Conservation (phyloP, 2,888 invertebrate species). For the Blera fallax region DNA sequence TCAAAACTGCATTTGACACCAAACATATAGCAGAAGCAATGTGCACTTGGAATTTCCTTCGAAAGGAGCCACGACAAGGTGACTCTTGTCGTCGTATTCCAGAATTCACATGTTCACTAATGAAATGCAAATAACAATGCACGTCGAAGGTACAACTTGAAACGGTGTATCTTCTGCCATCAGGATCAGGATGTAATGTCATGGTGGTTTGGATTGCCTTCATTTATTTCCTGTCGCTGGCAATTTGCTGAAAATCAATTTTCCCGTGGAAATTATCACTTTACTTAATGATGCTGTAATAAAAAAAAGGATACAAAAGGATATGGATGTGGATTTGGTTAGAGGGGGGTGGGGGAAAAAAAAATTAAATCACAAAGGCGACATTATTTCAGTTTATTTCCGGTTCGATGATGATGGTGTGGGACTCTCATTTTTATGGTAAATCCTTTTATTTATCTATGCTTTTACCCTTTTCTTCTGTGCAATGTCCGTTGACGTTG, state of each 20-base stretch:
- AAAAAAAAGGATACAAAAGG: constrained; percentile 40
- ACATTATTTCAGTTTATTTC: constrained; percentile 50
- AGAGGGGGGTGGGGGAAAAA: background rate
- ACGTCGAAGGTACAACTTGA: background rate
- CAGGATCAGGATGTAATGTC: background rate
- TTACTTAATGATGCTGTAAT: constrained; percentile 53
- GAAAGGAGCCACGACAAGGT: background rate
- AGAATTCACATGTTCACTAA: background rate
- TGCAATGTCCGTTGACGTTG: constrained; percentile 16
- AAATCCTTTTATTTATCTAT: constrained; percentile 64
- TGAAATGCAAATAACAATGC: constrained; percentile 20
- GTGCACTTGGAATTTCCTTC: background rate
- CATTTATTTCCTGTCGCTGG: constrained; percentile 20
- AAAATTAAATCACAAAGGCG: constrained; percentile 61
- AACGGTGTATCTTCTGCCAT: too few species aligned
- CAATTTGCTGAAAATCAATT: constrained; percentile 66
- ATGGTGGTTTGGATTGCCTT: background rate
- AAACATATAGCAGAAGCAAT: background rate
- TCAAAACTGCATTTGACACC: constrained; percentile 28
- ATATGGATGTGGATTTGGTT: constrained; percentile 25
- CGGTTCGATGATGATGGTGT: constrained; percentile 18
- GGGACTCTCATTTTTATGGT: constrained; percentile 50
- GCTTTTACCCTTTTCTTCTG: constrained; percentile 51
- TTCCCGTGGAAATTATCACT: constrained; percentile 66
- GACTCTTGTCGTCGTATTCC: too few species aligned